A percentile compares a stretch with the other conserved stretches of the same genome.
Evolutionary conservation across 2,113 vertebrate genomes (phyloP).

Genomic region (Pyrgilauda ruficollis): DNA sequence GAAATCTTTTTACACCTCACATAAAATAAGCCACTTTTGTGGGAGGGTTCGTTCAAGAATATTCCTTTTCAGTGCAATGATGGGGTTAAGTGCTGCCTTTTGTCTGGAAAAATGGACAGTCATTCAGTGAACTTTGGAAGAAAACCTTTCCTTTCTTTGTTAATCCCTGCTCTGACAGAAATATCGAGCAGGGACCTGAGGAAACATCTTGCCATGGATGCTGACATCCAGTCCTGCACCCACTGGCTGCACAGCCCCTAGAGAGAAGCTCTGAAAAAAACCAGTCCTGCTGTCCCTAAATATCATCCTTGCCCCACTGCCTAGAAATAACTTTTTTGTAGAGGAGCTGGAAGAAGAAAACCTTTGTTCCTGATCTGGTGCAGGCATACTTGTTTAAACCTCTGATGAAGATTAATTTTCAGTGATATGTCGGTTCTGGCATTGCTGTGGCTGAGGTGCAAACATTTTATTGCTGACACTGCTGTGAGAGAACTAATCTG

Average conservation of each 20-base stretch:
- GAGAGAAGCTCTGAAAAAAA: neutral
- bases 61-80: neutral
- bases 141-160: neutral
- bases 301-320: neutral
- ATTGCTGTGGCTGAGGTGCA: neutral
- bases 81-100: neutral
- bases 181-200: neutral
- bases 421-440: neutral
- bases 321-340: neutral
- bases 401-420: neutral
- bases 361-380: rapidly evolving
- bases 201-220: neutral
- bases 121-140: neutral
- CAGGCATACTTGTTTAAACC: neutral
- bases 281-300: neutral
- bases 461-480: slow-evolving; percentile 10
- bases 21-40: neutral
- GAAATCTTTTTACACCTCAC: neutral
- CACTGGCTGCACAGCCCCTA: neutral
- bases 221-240: neutral
- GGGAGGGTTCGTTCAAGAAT: neutral
- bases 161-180: neutral
- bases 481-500: slow-evolving; percentile 26
- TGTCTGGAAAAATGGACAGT: neutral
- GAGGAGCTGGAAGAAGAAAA: neutral